Evolutionary conservation across 2,888 invertebrate genomes (phyloP), one percentile per base, ranked within the genome.

Genomic region (Diarsia mendica): DNA sequence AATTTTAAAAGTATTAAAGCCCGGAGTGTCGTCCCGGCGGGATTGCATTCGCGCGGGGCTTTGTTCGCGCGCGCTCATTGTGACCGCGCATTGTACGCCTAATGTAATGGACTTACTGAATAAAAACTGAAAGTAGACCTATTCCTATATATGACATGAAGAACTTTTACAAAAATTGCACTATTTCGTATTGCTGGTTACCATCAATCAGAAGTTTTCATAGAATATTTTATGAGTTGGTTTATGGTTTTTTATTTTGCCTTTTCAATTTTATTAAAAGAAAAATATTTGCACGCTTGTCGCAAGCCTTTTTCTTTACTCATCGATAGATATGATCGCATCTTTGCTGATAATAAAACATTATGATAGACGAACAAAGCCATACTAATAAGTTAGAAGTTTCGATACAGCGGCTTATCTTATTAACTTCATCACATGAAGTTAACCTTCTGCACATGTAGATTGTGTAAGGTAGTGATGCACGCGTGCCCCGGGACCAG

Each of bases 61-160:
- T 79, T 85, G 87, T 84, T 70, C 70, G 73, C 84, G 75, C 61
- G 55, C 51, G 69, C 65, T 75, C 80, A 72, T 81, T 83, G 88
- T 85, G 75, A 67, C 73, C 72, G 79, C 84, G 84, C 71, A 87
- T 83, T 87, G 81, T 83, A 39, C 68, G 72, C 74, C 77, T 87
- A 87, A 87, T 87, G 87, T 87, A 87, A 87, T 87, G 85, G 75
- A 88, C 51, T 82, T 67, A 70, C 85, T 70, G 58, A 77, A 85
- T 77, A 73, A 67, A 63, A 68, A 71, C 46, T 51, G 55, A 61
- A 82, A 85, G 85, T 82, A 83, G 67, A 72, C 72, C 67, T 67
- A 65, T 70, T 81, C 44, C 66, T 70, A 48, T 63, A 63, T 63
- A 46, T 51, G n/a, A 49, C 23, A 23, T n/a, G 49, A 65, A 33